These are phyloP conservation scores for Toxostoma redivivum DNA, from an alignment of 2,113 vertebrate species.

Conservation along the genomic window DNA sequence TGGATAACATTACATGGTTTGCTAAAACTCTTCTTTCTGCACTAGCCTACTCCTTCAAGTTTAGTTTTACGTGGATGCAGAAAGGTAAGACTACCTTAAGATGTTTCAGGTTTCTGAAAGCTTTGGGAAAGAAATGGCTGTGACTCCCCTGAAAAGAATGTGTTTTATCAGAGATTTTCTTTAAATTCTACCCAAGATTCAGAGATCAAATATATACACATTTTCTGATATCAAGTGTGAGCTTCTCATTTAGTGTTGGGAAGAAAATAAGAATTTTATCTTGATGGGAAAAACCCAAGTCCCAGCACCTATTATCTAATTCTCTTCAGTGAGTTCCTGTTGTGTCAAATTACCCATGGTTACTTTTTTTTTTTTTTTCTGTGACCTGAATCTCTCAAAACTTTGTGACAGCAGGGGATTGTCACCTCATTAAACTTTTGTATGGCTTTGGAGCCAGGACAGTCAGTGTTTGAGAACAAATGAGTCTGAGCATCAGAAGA, in stretches of 20 bases:
- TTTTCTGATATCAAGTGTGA: background rate
- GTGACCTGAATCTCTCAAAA: conserved; percentile 54
- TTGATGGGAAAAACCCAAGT: background rate
- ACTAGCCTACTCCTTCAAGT: background rate
- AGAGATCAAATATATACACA: background rate
- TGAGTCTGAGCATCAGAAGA: conserved; percentile 51
- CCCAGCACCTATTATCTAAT: background rate
- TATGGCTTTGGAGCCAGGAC: conserved; percentile 13
- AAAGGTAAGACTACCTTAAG: background rate
- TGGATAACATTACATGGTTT: rapidly evolving
- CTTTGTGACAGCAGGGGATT: conserved; percentile 35
- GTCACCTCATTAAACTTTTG: conserved; percentile 56
- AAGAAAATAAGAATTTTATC: background rate
- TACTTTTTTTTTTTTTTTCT: background rate
- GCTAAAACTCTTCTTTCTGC: background rate
- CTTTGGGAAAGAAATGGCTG: background rate
- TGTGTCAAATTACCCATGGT: conserved; percentile 3
- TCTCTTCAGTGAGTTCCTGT: background rate
- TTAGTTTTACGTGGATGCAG: background rate
- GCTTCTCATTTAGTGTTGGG: background rate
- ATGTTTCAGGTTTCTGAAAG: background rate
- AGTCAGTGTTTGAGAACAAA: conserved; percentile 45
- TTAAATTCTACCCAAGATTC: background rate
- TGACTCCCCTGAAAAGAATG: background rate
- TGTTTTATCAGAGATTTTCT: background rate